Evolutionary conservation across 2,113 vertebrate species (phyloP).

Genomic region (Grallaria varia): DNA sequence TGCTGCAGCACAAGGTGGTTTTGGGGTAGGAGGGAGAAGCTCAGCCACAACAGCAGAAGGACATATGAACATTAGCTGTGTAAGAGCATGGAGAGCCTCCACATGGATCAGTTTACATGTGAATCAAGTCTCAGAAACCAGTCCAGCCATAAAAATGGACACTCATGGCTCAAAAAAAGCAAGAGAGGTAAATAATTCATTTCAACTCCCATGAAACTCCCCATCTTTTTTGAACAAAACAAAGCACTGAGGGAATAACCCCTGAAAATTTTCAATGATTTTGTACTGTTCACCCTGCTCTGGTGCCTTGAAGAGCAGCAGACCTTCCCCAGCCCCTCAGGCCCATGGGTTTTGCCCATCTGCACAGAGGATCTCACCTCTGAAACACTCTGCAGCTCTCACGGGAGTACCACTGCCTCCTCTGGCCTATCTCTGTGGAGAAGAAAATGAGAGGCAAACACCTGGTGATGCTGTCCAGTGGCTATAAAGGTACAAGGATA

Average conservation of each 20-base stretch:
- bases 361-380: background rate
- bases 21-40: background rate
- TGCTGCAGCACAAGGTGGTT: background rate
- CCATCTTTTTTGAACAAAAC: background rate
- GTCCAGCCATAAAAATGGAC: background rate
- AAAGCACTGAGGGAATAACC: background rate
- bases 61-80: background rate
- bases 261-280: background rate
- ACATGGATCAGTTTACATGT: background rate
- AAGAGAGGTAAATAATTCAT: background rate
- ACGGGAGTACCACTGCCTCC: background rate
- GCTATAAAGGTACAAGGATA: background rate
- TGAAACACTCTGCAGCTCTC: background rate
- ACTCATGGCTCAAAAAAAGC: background rate
- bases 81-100: background rate
- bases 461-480: accelerated
- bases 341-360: background rate
- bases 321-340: background rate
- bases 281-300: background rate
- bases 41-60: background rate
- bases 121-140: background rate
- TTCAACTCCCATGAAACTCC: background rate
- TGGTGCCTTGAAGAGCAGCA: background rate
- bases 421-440: background rate
- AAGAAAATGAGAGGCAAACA: background rate